These are phyloP conservation scores for Conchocele bisecta DNA, from an alignment of 2,888 invertebrate genomes.

Conservation along the genomic window DNA sequence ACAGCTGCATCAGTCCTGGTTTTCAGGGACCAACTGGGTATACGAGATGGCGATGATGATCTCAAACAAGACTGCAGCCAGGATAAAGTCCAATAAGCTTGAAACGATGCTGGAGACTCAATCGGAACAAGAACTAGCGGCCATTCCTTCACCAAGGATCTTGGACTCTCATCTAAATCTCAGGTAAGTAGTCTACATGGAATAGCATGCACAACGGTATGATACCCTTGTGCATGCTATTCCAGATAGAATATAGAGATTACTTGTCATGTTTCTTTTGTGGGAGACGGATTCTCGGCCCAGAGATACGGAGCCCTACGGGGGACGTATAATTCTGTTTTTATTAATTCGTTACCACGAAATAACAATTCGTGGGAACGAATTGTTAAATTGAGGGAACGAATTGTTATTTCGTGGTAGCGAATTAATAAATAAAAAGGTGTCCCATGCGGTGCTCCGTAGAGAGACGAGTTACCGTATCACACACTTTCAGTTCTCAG, in stretches of 20 bases:
- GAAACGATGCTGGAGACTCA: conserved; percentile 10
- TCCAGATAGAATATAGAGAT: not conserved
- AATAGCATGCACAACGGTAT: too few relatives aligned
- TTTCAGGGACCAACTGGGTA: conserved; percentile 24
- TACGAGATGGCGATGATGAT: conserved; percentile 16
- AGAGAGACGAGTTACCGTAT: too few relatives aligned
- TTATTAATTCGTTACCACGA: too few relatives aligned
- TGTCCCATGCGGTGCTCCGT: not conserved
- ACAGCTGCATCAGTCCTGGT: too few relatives aligned
- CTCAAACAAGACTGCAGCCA: not conserved
- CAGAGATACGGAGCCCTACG: too few relatives aligned
- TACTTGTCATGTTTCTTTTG: not conserved
- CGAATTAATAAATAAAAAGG: not conserved
- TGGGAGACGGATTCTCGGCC: not conserved
- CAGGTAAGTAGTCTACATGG: not conserved
- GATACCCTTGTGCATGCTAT: too few relatives aligned
- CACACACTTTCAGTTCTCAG: too few relatives aligned
- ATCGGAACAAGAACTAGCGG: not conserved
- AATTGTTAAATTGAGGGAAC: too few relatives aligned
- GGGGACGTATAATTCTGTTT: too few relatives aligned
- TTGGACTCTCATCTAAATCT: conserved; percentile 9
- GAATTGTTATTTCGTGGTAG: too few relatives aligned
- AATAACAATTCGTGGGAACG: too few relatives aligned
- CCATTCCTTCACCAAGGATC: conserved; percentile 10
- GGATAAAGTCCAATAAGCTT: conserved; percentile 6